A percentile compares a stretch with the other conserved stretches of the same genome.
These are phyloP conservation scores for Ariolimax columbianus DNA, from an alignment of 2,888 invertebrate species.

Conservation along the genomic window DNA sequence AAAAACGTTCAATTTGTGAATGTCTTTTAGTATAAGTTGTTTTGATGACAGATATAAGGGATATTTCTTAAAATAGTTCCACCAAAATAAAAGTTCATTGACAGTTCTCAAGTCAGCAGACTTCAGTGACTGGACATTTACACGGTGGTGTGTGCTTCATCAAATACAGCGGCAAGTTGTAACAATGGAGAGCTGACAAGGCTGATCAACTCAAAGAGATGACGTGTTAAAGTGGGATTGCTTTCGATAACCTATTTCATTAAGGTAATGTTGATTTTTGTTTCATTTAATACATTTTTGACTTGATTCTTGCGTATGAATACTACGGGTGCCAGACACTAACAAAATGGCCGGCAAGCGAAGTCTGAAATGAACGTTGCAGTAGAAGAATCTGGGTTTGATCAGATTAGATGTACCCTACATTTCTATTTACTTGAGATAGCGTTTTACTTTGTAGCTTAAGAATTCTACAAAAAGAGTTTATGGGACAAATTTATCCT, in stretches of 20 bases:
- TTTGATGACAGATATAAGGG: background rate
- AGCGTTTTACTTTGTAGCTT: background rate
- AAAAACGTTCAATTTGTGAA: background rate
- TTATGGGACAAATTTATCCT: background rate
- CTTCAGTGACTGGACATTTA: background rate
- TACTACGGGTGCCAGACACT: slow-evolving; percentile 12
- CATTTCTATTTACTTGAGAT: background rate
- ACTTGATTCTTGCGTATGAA: slow-evolving; percentile 12
- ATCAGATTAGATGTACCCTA: background rate
- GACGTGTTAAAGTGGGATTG: background rate
- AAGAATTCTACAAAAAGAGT: background rate
- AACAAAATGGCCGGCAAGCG: slow-evolving; percentile 28
- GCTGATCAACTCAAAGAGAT: slow-evolving; percentile 24
- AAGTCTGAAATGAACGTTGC: background rate
- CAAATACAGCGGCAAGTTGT: background rate
- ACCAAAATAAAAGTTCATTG: background rate
- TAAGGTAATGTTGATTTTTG: slow-evolving; percentile 2
- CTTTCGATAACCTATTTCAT: slow-evolving; percentile 19
- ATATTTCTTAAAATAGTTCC: background rate
- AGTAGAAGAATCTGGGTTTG: background rate
- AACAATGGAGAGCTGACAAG: slow-evolving; percentile 15
- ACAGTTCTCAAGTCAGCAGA: background rate
- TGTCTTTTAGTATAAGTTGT: background rate
- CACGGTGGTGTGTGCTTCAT: background rate
- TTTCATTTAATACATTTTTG: background rate